Conservation (phyloP, 1,140 invertebrate genomes). For the Cepaea nemoralis region DNA sequence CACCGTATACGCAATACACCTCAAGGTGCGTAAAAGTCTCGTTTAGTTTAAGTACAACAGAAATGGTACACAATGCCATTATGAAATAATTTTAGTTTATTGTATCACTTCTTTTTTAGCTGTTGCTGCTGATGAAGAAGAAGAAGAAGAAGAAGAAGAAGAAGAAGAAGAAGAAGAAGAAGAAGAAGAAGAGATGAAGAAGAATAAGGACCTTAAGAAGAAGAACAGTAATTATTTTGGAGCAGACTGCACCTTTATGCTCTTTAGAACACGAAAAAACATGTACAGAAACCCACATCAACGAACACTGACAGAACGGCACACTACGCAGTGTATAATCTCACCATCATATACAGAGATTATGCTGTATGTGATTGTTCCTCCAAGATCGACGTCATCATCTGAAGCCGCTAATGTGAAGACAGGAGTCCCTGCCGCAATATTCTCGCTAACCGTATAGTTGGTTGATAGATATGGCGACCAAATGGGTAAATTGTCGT, state of each 20-base stretch:
- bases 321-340: background rate
- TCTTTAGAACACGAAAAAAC: background rate
- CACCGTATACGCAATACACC: too few relatives aligned
- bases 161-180: too few relatives aligned
- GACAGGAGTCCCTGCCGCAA: slow-evolving; percentile 6
- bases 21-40: too few relatives aligned
- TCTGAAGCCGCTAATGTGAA: slow-evolving; percentile 17
- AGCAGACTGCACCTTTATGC: background rate
- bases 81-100: too few relatives aligned
- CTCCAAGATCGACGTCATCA: slow-evolving; percentile 17
- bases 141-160: too few relatives aligned
- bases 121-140: too few relatives aligned
- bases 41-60: too few relatives aligned
- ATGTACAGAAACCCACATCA: background rate
- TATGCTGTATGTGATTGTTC: slow-evolving; percentile 26
- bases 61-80: too few relatives aligned
- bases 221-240: background rate
- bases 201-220: background rate
- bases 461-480: background rate
- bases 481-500: slow-evolving; percentile 18
- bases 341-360: background rate
- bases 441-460: background rate
- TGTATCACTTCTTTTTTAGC: too few relatives aligned
- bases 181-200: too few relatives aligned
- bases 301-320: background rate